These are phyloP conservation scores for Galeopterus variegatus DNA, from an alignment of 2,113 vertebrate species.

Conservation along the genomic window DNA sequence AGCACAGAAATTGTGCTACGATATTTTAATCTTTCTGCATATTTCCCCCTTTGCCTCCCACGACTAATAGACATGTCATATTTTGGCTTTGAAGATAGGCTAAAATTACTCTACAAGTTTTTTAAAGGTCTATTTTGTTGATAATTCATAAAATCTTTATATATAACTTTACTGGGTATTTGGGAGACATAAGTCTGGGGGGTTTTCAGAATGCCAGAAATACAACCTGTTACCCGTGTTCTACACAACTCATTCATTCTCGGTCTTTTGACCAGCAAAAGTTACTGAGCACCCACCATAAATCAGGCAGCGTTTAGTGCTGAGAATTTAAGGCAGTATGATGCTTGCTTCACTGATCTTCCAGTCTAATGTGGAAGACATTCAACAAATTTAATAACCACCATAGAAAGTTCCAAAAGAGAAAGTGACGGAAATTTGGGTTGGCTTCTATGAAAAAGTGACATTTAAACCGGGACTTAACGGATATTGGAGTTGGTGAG, in stretches of 20 bases:
- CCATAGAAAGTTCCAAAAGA: neutral
- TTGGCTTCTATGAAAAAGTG: neutral
- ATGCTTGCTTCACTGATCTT: neutral
- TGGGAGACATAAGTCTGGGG: neutral
- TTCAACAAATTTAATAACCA: neutral
- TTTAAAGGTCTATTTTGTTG: neutral
- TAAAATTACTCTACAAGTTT: neutral
- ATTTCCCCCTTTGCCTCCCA: neutral
- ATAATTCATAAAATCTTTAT: slow-evolving; percentile 19
- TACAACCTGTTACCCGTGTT: neutral
- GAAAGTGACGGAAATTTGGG: neutral
- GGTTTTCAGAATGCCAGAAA: neutral
- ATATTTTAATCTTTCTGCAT: neutral
- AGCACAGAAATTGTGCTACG: neutral
- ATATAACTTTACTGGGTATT: neutral
- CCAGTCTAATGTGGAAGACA: neutral
- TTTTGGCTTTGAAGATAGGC: slow-evolving; percentile 15
- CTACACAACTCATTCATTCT: neutral
- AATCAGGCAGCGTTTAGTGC: neutral
- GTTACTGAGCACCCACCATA: neutral
- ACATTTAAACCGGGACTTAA: neutral
- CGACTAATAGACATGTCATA: neutral
- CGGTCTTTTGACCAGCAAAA: neutral
- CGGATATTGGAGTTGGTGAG: neutral
- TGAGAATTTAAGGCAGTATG: neutral